phyloP scores from a whole-genome alignment of 2,888 invertebrate species.

The Dynastes grantii region DNA sequence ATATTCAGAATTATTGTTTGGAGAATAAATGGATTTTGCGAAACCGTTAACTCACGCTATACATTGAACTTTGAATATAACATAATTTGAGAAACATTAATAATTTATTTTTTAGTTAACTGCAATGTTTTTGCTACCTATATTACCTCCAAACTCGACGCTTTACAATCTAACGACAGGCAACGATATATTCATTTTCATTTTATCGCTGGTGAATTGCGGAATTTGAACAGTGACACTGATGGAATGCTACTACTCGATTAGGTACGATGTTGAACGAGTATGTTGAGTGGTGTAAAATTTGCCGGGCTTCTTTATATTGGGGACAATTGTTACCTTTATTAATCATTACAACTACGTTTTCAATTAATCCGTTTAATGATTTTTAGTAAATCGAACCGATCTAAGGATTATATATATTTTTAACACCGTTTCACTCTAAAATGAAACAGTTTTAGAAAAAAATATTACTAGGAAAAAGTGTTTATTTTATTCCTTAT shows the following conservation, averaged over 20 bases:
- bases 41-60: neutral
- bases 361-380: constrained; percentile 43
- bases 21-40: too few relatives aligned
- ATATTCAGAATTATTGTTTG: too few relatives aligned
- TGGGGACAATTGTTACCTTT: constrained; percentile 53
- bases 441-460: too few relatives aligned
- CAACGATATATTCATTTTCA: constrained; percentile 66
- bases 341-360: constrained; percentile 46
- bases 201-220: constrained; percentile 69
- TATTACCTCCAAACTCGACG: constrained; percentile 25
- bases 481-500: too few relatives aligned
- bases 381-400: constrained; percentile 25
- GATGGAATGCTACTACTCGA: constrained; percentile 69
- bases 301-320: constrained; percentile 60
- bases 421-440: neutral
- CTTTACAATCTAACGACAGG: constrained; percentile 63
- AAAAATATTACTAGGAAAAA: too few relatives aligned
- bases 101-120: constrained; percentile 39
- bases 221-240: constrained; percentile 68
- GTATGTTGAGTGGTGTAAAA: constrained; percentile 64
- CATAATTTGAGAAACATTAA: constrained; percentile 16
- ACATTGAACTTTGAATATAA: neutral
- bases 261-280: constrained; percentile 66
- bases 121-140: neutral
- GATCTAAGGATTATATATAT: neutral